Conservation (phyloP, 2,113 vertebrate species). For the Spea bombifrons region DNA sequence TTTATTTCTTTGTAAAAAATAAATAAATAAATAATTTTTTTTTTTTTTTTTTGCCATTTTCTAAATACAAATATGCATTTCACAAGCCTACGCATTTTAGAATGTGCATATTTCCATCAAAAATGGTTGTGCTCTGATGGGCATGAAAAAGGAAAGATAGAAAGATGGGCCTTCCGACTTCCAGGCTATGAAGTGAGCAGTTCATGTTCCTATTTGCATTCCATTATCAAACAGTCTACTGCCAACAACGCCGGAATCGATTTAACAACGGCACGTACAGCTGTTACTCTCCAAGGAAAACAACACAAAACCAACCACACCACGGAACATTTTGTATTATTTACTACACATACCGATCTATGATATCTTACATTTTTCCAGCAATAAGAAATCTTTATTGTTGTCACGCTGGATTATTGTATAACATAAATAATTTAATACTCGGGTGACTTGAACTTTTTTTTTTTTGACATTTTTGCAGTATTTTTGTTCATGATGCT, state of each 20-base stretch:
- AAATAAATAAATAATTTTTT: neutral
- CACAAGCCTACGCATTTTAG: neutral
- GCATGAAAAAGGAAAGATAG: conserved; percentile 21
- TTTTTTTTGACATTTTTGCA: no score
- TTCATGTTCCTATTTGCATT: conserved; percentile 21
- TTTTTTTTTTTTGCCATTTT: neutral
- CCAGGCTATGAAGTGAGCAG: conserved; percentile 15
- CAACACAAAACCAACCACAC: neutral
- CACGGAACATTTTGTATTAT: neutral
- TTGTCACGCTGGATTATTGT: no score
- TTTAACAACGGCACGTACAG: neutral
- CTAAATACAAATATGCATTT: neutral
- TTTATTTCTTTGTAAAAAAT: no score
- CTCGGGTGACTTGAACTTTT: no score
- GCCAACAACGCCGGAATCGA: conserved; percentile 1
- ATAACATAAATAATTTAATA: no score
- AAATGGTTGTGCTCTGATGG: conserved; percentile 29
- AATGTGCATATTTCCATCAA: conserved; percentile 6
- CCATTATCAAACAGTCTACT: neutral
- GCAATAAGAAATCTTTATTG: no score
- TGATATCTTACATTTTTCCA: no score
- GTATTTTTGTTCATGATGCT: no score
- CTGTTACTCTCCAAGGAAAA: neutral
- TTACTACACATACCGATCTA: neutral
- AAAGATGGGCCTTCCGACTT: neutral